Evolutionary conservation across 2,113 vertebrate species (phyloP), one percentile per base, ranked within the genome.

Genomic region (Hippocampus zosterae): DNA sequence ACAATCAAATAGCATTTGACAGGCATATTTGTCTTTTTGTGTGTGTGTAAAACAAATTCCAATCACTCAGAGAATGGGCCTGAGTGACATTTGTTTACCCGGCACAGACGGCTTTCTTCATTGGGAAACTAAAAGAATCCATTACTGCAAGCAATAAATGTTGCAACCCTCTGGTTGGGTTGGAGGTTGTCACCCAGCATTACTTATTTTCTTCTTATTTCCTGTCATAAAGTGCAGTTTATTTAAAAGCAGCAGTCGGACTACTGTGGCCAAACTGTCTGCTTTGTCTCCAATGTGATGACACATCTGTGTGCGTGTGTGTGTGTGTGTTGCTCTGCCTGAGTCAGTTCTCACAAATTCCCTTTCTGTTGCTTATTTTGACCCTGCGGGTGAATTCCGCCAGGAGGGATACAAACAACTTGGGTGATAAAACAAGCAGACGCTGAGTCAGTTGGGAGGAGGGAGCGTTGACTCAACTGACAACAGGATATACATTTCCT

Each of bases 171-270:
- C 67, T 67, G 33, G 33, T 37, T 37, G 60, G 70, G 68, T 76
- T 75, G 65, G 79, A 76, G 42, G 73, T 78, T 69, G 72, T 18
- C 0, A 74, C 65, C 85, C 75, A 78, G 79, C 82, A 75, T 89
- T 84, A 64, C 68, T 66, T 77, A 70, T 79, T 18, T 44, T 77
- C 48, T 44, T 53, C 25, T 2, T 6, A 73, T 74, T 67, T 81
- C 79, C 79, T 63, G 56, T 66, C 66, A 71, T 88, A 84, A 85
- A 85, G 85, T 81, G 44, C 33, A 69, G 77, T 77, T 81, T 79
- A 76, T 80, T 82, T 84, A 74, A 83, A 86, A 69, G 71, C 60
- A 61, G 65, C 21, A 27, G 25, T 71, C 19, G 57, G 59, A 61
- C 40, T 18, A 5, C 18, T 21, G 44, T 52, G 53, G 48, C 25